Percentiles rank a stretch among this genome's conserved stretches.
These are phyloP conservation scores for Pipistrellus pygmaeus DNA, from an alignment of 2,797 vertebrate genomes.

Conservation along the genomic window DNA sequence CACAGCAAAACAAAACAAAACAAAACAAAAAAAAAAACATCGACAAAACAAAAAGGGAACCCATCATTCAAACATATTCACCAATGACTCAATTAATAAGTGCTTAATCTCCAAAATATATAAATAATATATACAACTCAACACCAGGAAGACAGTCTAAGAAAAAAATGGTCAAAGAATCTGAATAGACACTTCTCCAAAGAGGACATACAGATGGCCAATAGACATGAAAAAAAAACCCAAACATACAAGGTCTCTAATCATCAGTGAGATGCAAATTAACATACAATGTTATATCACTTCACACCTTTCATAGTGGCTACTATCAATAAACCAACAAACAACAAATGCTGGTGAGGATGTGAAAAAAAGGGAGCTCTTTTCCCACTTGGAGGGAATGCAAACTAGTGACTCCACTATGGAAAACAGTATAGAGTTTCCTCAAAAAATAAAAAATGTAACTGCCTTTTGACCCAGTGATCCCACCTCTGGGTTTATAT, in stretches of 20 bases:
- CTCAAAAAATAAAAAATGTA: not conserved
- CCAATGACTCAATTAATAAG: not conserved
- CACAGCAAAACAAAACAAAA: not conserved
- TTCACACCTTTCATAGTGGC: not conserved
- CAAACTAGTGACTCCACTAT: not conserved
- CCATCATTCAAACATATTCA: not conserved
- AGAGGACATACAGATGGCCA: not conserved
- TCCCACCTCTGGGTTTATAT: not conserved
- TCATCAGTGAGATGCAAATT: not conserved
- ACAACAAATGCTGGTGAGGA: not conserved
- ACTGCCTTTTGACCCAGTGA: not conserved
- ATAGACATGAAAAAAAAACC: not conserved
- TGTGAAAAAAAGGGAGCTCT: not conserved
- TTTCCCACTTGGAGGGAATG: not conserved
- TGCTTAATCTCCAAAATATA: not conserved
- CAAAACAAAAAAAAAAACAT: not conserved
- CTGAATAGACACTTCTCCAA: not conserved
- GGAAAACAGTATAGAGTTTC: not conserved
- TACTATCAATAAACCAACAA: not conserved
- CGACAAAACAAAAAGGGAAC: not conserved
- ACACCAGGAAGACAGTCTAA: too few relatives aligned
- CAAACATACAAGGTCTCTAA: not conserved
- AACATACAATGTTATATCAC: not conserved
- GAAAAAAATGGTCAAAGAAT: not conserved
- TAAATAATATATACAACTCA: too few relatives aligned